A percentile compares a stretch with the other conserved stretches of the same genome.
phyloP scores from a whole-genome alignment of 2,888 invertebrate species.

The Heliconius hortense region DNA sequence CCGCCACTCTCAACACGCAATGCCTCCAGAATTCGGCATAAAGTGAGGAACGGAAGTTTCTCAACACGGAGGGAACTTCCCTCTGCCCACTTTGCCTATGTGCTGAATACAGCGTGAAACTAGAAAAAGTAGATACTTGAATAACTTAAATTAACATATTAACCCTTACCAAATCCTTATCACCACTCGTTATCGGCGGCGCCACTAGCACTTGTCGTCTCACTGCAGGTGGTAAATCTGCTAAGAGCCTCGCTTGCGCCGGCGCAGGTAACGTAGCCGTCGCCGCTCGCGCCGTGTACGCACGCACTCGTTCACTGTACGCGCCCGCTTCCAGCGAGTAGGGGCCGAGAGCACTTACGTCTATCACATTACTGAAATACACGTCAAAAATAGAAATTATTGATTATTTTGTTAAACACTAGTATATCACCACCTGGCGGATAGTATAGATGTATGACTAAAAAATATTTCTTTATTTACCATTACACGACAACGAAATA shows the following conservation, averaged over 20 bases:
- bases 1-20: too few species aligned
- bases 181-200: conserved; percentile 83
- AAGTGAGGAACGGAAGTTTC: too few species aligned
- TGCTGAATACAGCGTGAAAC: too few species aligned
- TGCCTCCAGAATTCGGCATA: too few species aligned
- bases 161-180: conserved; percentile 87
- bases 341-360: conserved; percentile 94
- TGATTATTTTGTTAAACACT: too few species aligned
- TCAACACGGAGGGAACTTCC: too few species aligned
- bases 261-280: conserved; percentile 59
- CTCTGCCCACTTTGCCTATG: too few species aligned
- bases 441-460: too few species aligned
- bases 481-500: too few species aligned
- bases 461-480: too few species aligned
- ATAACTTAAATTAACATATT: neutral
- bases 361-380: conserved; percentile 91
- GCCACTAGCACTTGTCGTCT: conserved; percentile 79
- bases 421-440: too few species aligned
- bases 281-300: conserved; percentile 78
- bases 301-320: conserved; percentile 90
- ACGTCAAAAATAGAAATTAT: neutral
- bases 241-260: conserved; percentile 78
- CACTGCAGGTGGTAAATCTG: conserved; percentile 89
- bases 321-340: conserved; percentile 94
- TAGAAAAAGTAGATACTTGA: neutral